Evolutionary conservation across 2,888 invertebrate species (phyloP).

Genomic region (Andrena dorsata): DNA sequence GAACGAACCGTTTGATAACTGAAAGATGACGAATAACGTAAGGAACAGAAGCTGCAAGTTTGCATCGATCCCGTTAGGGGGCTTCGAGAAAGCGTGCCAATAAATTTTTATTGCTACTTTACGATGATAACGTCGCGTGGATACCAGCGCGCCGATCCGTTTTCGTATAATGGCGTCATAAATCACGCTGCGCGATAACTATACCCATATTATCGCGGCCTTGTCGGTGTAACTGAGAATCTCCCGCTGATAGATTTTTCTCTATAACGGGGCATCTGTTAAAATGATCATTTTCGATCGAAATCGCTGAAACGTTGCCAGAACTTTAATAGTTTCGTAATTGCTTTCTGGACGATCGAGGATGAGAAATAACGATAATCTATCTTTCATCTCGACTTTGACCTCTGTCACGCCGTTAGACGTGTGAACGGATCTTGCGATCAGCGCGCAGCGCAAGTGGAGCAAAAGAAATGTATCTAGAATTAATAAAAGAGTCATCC

Average conservation of each 20-base stretch:
- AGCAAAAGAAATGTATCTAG: neutral
- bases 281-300: conserved; percentile 24
- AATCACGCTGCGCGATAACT: conserved; percentile 75
- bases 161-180: conserved; percentile 80
- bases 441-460: neutral
- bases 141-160: conserved; percentile 77
- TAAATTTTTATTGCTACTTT: conserved; percentile 84
- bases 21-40: conserved; percentile 37
- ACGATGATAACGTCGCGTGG: conserved; percentile 80
- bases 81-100: conserved; percentile 75
- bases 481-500: neutral
- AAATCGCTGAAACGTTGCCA: neutral
- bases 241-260: conserved; percentile 65
- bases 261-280: conserved; percentile 20
- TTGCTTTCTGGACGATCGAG: neutral
- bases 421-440: neutral
- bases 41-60: conserved; percentile 53
- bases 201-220: conserved; percentile 60
- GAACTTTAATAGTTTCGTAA: conserved; percentile 15
- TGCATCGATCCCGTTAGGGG: conserved; percentile 51
- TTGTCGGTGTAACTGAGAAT: conserved; percentile 60
- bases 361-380: neutral
- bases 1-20: neutral
- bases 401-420: neutral
- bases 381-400: neutral